phyloP scores from a whole-genome alignment of 1,140 invertebrate genomes.

The Venturia canescens region DNA sequence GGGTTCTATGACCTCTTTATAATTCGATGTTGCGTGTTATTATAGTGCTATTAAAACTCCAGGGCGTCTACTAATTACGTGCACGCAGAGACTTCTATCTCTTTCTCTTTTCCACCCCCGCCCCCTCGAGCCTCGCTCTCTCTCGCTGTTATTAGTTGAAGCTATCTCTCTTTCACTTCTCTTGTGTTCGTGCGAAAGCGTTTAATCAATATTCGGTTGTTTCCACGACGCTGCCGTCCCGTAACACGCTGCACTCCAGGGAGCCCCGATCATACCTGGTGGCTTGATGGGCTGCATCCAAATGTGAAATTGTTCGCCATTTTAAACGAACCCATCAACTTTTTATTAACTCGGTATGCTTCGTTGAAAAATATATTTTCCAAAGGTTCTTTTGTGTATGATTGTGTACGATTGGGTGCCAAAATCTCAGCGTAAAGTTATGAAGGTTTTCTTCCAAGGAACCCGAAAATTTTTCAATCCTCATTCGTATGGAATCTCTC shows the following conservation, averaged over 20 bases:
- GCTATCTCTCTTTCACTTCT: background rate
- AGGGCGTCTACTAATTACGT: conserved; percentile 69
- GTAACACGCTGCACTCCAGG: conserved; percentile 1
- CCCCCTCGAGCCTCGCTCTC: no score
- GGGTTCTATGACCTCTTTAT: conserved; percentile 62
- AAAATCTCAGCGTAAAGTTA: no score
- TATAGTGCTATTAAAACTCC: conserved; percentile 69
- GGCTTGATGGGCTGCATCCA: conserved; percentile 37
- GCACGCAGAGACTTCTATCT: conserved; percentile 59
- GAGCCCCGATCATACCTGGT: background rate
- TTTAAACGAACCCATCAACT: no score
- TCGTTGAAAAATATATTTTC: no score
- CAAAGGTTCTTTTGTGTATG: no score
- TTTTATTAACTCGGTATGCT: no score
- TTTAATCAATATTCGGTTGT: conserved; percentile 71
- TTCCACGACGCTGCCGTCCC: conserved; percentile 55
- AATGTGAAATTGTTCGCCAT: background rate
- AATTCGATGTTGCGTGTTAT: conserved; percentile 71
- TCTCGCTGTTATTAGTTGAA: background rate
- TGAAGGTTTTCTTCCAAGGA: no score
- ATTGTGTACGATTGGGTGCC: no score
- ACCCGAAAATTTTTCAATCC: no score
- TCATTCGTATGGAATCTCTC: no score
- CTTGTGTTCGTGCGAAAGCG: conserved; percentile 51
- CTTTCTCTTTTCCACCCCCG: conserved; percentile 19